Percentiles rank a stretch among this genome's conserved stretches.
These are phyloP conservation scores for Andricus quercusramuli DNA, from an alignment of 2,888 invertebrate species.

Conservation along the genomic window DNA sequence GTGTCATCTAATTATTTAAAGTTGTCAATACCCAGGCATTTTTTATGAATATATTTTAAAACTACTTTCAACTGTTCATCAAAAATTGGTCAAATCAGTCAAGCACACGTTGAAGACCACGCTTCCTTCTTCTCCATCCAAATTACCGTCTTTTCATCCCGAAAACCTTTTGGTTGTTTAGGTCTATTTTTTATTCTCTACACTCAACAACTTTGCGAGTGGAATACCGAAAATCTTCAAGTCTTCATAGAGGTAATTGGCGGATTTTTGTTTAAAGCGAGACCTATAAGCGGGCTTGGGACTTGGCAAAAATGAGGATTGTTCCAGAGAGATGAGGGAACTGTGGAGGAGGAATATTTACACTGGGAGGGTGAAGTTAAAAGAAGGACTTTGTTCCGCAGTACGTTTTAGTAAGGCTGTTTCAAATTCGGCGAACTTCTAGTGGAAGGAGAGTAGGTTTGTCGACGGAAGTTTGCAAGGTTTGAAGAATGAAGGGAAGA, in stretches of 20 bases:
- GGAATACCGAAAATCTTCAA: conserved; percentile 13
- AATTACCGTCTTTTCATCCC: neutral
- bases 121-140: neutral
- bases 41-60: no score
- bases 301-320: conserved; percentile 16
- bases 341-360: neutral
- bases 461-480: neutral
- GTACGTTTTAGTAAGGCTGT: neutral
- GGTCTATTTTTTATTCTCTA: conserved; percentile 21
- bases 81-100: neutral
- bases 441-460: neutral
- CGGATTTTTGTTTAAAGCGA: neutral
- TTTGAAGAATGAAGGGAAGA: neutral
- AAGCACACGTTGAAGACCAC: neutral
- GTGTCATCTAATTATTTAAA: no score
- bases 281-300: neutral
- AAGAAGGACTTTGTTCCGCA: neutral
- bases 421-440: neutral
- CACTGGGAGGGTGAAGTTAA: neutral
- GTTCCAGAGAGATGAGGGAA: neutral
- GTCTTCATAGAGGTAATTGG: conserved; percentile 15
- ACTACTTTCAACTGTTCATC: neutral
- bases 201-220: conserved; percentile 5
- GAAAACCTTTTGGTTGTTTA: conserved; percentile 12
- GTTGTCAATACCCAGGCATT: no score